Percentiles rank a stretch among this genome's conserved stretches.
Evolutionary conservation across 2,888 invertebrate species (phyloP).

Genomic region (Drosophila paracracens): DNA sequence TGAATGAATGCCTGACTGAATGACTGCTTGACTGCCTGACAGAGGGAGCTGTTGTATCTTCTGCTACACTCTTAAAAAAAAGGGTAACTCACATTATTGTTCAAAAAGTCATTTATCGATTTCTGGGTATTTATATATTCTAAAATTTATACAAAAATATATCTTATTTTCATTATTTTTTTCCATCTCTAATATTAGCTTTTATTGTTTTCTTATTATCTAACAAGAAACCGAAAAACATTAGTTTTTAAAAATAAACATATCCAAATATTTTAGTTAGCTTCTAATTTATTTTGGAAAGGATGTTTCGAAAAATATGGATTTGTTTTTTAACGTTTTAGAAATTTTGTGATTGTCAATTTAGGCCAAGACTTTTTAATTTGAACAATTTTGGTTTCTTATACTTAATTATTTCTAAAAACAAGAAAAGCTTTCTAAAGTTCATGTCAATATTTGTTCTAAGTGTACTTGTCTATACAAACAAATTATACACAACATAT

Average conservation of each 20-base stretch:
- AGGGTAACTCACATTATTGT: background rate
- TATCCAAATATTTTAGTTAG: too few relatives aligned
- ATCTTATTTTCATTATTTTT: background rate
- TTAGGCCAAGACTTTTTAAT: background rate
- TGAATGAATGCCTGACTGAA: background rate
- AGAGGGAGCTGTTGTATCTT: constrained; percentile 12
- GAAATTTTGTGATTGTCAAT: background rate
- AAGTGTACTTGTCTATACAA: constrained; percentile 43
- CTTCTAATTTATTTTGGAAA: background rate
- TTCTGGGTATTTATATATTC: background rate
- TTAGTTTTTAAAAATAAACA: too few relatives aligned
- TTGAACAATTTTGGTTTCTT: background rate
- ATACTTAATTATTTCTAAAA: background rate
- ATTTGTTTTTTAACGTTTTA: background rate
- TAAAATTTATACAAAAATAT: background rate
- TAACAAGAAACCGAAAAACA: too few relatives aligned
- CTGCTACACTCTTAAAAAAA: background rate
- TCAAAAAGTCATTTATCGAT: background rate
- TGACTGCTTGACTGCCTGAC: background rate
- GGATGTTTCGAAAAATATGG: background rate
- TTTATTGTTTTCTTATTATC: too few relatives aligned
- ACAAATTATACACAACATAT: constrained; percentile 78
- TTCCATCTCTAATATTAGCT: background rate
- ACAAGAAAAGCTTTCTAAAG: background rate
- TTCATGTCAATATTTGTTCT: background rate